Conservation (phyloP, 2,113 vertebrate species). For the Toxotes chatareus region DNA sequence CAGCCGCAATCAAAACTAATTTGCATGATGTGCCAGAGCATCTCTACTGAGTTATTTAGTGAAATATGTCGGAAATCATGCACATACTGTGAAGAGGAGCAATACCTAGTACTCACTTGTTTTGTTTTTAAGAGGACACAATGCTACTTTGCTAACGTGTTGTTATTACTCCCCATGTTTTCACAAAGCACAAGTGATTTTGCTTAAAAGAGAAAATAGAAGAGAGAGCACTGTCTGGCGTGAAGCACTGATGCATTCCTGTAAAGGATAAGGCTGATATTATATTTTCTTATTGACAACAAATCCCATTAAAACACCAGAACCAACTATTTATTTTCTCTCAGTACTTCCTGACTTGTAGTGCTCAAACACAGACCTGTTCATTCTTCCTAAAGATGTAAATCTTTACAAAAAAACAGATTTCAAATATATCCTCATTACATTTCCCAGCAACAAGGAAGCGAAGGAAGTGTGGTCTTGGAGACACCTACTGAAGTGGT, state of each 20-base stretch:
- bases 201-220: background rate
- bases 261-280: background rate
- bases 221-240: background rate
- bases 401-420: background rate
- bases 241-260: background rate
- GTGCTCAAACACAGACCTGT: background rate
- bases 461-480: too few species aligned
- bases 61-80: constrained; percentile 57
- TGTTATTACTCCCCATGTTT: background rate
- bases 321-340: background rate
- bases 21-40: constrained; percentile 54
- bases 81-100: constrained; percentile 18
- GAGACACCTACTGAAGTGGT: too few species aligned
- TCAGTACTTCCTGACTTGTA: background rate
- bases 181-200: background rate
- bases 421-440: background rate
- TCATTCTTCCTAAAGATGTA: background rate
- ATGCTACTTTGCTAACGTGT: constrained; percentile 10
- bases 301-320: background rate
- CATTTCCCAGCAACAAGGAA: background rate
- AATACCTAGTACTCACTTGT: constrained; percentile 17
- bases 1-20: constrained; percentile 65
- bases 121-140: background rate
- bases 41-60: constrained; percentile 32
- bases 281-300: background rate